Conservation (phyloP, 2,888 invertebrate genomes). For the Sylvicola fuscatus region DNA sequence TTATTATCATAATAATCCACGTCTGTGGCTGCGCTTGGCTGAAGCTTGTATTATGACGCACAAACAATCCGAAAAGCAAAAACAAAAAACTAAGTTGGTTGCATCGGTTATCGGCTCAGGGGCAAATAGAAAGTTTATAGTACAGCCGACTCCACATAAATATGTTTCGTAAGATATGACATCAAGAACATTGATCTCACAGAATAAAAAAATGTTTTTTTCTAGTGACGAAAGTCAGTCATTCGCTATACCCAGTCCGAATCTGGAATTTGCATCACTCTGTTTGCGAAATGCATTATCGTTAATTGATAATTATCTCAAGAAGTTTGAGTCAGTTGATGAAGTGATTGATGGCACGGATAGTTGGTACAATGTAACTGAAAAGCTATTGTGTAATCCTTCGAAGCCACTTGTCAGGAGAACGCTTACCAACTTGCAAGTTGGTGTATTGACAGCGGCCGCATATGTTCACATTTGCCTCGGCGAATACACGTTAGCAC, state of each 20-base stretch:
- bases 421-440: constrained; percentile 8
- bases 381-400: not conserved
- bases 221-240: constrained; percentile 41
- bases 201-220: constrained; percentile 2
- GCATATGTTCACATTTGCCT: constrained; percentile 70
- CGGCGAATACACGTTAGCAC: constrained; percentile 61
- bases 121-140: constrained; percentile 11
- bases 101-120: constrained; percentile 13
- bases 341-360: no score
- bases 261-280: constrained; percentile 73
- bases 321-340: not conserved
- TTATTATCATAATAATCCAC: constrained; percentile 68
- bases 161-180: constrained; percentile 13
- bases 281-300: constrained; percentile 71
- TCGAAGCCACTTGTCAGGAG: not conserved
- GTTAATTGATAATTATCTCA: constrained; percentile 27
- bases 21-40: constrained; percentile 80
- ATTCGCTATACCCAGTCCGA: constrained; percentile 69
- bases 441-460: constrained; percentile 48
- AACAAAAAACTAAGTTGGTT: constrained; percentile 11
- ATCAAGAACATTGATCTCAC: not conserved
- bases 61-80: constrained; percentile 23
- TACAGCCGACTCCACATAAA: constrained; percentile 11
- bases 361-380: not conserved
- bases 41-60: constrained; percentile 70